These are phyloP conservation scores for Zoroaster sp. DNA, from an alignment of 53 echinoderm and acorn worm genomes.

Conservation along the genomic window DNA sequence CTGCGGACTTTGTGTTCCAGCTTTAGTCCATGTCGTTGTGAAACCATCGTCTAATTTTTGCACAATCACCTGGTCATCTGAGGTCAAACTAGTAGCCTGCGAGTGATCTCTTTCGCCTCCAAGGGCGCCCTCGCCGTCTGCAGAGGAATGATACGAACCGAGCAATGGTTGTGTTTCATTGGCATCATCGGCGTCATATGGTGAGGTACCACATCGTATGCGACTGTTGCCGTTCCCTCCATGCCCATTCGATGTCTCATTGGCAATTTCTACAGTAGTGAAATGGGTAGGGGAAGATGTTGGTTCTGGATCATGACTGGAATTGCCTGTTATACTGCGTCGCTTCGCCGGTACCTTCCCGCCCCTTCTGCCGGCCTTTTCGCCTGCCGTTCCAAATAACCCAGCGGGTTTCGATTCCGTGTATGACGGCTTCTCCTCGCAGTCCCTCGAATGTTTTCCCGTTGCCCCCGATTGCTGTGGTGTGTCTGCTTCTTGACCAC, in stretches of 20 bases:
- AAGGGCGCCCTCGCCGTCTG: constrained; percentile 44
- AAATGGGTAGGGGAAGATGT: background rate
- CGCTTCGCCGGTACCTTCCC: background rate
- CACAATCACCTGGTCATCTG: constrained; percentile 73
- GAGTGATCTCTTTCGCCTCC: constrained; percentile 21
- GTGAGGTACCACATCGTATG: constrained; percentile 11
- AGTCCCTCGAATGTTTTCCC: background rate
- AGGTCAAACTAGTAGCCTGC: background rate
- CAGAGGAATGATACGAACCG: constrained; percentile 55
- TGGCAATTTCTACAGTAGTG: background rate
- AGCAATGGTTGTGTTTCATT: constrained; percentile 84
- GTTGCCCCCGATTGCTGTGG: background rate
- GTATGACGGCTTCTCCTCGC: background rate
- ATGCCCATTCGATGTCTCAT: background rate
- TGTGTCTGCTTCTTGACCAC: background rate
- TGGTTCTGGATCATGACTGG: background rate
- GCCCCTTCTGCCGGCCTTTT: background rate
- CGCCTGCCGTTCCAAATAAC: background rate
- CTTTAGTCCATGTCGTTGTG: constrained; percentile 95
- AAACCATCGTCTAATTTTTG: constrained; percentile 94
- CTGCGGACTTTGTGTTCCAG: constrained; percentile 38
- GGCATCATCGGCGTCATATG: constrained; percentile 65
- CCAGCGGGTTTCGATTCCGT: background rate
- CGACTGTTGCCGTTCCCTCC: background rate
- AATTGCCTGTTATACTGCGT: background rate